Evolutionary conservation across 1,140 invertebrate genomes (phyloP).

Genomic region (Zelostemma sp.): DNA sequence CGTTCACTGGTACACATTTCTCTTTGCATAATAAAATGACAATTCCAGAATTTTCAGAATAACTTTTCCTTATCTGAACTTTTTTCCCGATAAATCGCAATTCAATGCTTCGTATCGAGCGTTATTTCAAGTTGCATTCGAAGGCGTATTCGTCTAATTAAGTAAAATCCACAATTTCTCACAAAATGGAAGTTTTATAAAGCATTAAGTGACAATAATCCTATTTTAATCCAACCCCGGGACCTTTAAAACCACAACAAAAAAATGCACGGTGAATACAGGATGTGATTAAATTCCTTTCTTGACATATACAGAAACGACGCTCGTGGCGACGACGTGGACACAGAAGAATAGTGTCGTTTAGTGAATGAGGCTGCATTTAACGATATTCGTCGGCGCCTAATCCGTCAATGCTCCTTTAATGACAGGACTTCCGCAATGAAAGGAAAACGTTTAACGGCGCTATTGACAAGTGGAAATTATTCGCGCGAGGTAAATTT

Average conservation of each 20-base stretch:
- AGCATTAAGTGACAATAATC: conserved; percentile 2
- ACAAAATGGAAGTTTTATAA: background rate
- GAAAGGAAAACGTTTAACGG: conserved; percentile 51
- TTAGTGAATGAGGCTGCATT: background rate
- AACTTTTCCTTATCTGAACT: too few species aligned
- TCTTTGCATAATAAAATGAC: background rate
- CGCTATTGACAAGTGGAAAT: conserved; percentile 25
- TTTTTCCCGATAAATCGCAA: too few species aligned
- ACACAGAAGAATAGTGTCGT: background rate
- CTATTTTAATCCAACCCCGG: background rate
- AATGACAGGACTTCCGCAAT: conserved; percentile 47
- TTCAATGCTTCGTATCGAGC: too few species aligned
- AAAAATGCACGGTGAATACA: conserved; percentile 2
- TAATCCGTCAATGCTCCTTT: conserved; percentile 52
- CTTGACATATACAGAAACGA: background rate
- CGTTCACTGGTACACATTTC: conserved; percentile 12
- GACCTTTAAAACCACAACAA: background rate
- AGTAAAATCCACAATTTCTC: too few species aligned
- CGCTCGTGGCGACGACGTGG: background rate
- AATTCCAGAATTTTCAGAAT: too few species aligned
- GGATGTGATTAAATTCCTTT: conserved; percentile 9
- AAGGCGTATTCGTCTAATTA: too few species aligned
- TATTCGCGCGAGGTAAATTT: conserved; percentile 44
- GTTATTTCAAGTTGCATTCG: too few species aligned
- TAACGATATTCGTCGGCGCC: conserved; percentile 10